These are phyloP conservation scores for Etheostoma nigrum DNA, from an alignment of 2,797 vertebrate genomes.

Conservation along the genomic window DNA sequence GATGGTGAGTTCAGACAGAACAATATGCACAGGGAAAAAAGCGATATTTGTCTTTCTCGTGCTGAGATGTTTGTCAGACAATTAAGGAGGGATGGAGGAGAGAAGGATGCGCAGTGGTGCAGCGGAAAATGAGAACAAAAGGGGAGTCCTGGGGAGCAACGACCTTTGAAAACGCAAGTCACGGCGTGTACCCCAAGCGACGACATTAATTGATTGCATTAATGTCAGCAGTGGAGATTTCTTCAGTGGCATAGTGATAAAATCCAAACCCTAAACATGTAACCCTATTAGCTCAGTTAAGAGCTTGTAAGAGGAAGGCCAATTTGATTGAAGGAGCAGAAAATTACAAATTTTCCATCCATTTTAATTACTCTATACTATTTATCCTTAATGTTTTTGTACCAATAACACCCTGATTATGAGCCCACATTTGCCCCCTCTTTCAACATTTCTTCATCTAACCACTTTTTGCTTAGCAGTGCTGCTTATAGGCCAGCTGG, in stretches of 20 bases:
- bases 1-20: slow-evolving; percentile 64
- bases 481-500: slow-evolving; percentile 23
- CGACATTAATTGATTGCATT: slow-evolving; percentile 69
- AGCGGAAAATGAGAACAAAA: slow-evolving; percentile 44
- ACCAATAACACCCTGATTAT: background rate
- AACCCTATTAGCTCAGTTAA: slow-evolving; percentile 4
- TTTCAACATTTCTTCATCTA: slow-evolving; percentile 1
- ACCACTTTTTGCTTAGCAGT: slow-evolving; percentile 13
- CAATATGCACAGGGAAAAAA: slow-evolving; percentile 71
- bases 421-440: slow-evolving; percentile 10
- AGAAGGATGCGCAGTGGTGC: slow-evolving; percentile 12
- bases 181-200: slow-evolving; percentile 20
- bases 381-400: slow-evolving; percentile 6
- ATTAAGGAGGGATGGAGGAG: slow-evolving; percentile 62
- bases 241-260: slow-evolving; percentile 9
- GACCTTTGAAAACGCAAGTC: slow-evolving; percentile 70
- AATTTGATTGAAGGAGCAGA: background rate
- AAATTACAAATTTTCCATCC: background rate
- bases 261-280: slow-evolving; percentile 32
- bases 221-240: slow-evolving; percentile 18
- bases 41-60: slow-evolving; percentile 75
- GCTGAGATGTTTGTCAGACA: slow-evolving; percentile 77
- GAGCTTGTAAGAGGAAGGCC: slow-evolving; percentile 8
- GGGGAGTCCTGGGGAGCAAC: slow-evolving; percentile 54
- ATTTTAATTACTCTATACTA: slow-evolving; percentile 12